phyloP scores from a whole-genome alignment of 35 echinoderm and acorn worm genomes.

The Ptychodera flava region DNA sequence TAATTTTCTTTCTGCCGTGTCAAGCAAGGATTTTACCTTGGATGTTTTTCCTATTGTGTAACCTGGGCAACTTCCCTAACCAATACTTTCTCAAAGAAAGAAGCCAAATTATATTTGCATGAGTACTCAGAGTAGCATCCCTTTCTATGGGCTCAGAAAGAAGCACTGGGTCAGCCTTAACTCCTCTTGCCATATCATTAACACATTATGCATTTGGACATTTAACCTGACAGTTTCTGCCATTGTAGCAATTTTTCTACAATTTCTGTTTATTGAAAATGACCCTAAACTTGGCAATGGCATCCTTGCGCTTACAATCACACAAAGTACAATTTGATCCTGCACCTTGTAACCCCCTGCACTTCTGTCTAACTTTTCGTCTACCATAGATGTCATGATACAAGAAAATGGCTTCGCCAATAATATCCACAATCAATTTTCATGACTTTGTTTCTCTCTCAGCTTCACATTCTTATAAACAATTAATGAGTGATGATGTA shows the following conservation, averaged over 20 bases:
- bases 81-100: constrained; percentile 33
- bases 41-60: not conserved
- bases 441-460: constrained; percentile 13
- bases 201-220: constrained; percentile 21
- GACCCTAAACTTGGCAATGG: constrained; percentile 10
- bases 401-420: constrained; percentile 14
- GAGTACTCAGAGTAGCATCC: constrained; percentile 16
- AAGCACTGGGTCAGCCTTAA: constrained; percentile 10
- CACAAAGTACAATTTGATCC: constrained; percentile 18
- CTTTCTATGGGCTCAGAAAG: not conserved
- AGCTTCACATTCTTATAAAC: not conserved
- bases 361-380: constrained; percentile 36
- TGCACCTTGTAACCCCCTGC: constrained; percentile 22
- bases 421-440: not conserved
- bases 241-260: not conserved
- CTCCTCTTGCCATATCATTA: constrained; percentile 4
- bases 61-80: constrained; percentile 10
- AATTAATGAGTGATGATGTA: constrained; percentile 1
- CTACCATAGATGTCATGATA: constrained; percentile 31
- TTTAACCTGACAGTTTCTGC: constrained; percentile 12
- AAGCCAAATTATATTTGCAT: constrained; percentile 32
- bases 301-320: not conserved
- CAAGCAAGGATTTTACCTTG: constrained; percentile 4
- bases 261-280: constrained; percentile 11
- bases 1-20: constrained; percentile 17